phyloP scores from a whole-genome alignment of 2,888 invertebrate genomes.

The Phyllotreta striolata region DNA sequence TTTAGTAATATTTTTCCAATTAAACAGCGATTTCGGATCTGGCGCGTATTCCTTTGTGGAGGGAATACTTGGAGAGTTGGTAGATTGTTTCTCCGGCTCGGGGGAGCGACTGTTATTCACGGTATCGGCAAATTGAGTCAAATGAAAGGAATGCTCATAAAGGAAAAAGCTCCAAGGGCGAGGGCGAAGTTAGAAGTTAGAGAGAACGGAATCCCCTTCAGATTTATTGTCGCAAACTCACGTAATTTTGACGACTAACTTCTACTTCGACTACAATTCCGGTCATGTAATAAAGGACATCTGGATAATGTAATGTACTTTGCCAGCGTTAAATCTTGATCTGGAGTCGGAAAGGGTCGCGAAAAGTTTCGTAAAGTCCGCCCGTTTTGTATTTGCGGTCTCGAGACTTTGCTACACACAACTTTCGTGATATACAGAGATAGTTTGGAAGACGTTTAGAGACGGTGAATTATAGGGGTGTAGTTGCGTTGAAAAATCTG shows the following conservation, averaged over 20 bases:
- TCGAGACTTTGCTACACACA: conserved; percentile 24
- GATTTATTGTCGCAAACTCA: conserved; percentile 47
- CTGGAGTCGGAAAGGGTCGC: conserved; percentile 28
- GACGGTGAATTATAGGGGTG: conserved; percentile 6
- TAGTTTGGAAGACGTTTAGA: conserved; percentile 6
- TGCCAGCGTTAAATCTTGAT: conserved; percentile 49
- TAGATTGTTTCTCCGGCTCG: no score
- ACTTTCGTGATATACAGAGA: conserved; percentile 27
- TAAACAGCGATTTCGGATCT: no score
- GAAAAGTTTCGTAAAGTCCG: conserved; percentile 34
- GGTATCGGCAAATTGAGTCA: no score
- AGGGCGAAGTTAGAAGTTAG: no score
- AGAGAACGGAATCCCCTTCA: conserved; percentile 25
- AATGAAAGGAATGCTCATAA: no score
- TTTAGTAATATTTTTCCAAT: no score
- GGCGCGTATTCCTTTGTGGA: no score
- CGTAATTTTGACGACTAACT: conserved; percentile 46
- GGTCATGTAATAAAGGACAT: conserved; percentile 51
- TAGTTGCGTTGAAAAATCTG: no score
- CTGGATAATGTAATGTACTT: conserved; percentile 50
- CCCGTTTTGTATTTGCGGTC: conserved; percentile 34
- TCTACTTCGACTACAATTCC: conserved; percentile 40
- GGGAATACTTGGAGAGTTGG: no score
- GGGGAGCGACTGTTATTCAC: no score
- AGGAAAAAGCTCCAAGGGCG: no score